Evolutionary conservation across 2,888 invertebrate genomes (phyloP).

Genomic region (Campoplex nolae): DNA sequence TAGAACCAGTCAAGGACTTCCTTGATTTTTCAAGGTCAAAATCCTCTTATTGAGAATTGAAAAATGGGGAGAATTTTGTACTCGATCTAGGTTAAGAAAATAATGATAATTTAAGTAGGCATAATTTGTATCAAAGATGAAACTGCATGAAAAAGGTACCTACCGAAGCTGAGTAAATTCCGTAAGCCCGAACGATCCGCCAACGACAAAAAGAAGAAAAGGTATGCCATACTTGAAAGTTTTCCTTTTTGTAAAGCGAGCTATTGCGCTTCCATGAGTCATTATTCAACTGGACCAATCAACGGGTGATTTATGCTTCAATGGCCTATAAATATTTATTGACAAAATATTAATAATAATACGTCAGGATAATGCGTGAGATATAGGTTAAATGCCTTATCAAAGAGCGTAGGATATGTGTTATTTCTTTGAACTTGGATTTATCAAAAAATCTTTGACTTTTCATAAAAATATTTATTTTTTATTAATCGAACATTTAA

Average conservation of each 20-base stretch:
- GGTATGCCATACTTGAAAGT: slow-evolving; percentile 55
- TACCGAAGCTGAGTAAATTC: slow-evolving; percentile 63
- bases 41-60: too few relatives aligned
- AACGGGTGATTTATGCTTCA: background rate
- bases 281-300: background rate
- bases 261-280: slow-evolving; percentile 36
- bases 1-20: too few relatives aligned
- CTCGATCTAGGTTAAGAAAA: too few relatives aligned
- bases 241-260: slow-evolving; percentile 13
- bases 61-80: too few relatives aligned
- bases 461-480: background rate
- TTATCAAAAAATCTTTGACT: background rate
- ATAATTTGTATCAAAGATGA: background rate
- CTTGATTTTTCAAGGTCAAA: too few relatives aligned
- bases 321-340: background rate
- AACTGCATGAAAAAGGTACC: background rate
- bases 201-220: slow-evolving; percentile 55
- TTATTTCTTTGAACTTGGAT: background rate
- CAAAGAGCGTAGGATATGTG: too few relatives aligned
- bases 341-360: background rate
- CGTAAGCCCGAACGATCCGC: slow-evolving; percentile 59
- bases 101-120: too few relatives aligned
- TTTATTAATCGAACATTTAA: background rate
- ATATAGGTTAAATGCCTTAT: too few relatives aligned
- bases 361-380: background rate